Evolutionary conservation across 23 tunicate species (phyloP).

Genomic region (Pegea sp.): DNA sequence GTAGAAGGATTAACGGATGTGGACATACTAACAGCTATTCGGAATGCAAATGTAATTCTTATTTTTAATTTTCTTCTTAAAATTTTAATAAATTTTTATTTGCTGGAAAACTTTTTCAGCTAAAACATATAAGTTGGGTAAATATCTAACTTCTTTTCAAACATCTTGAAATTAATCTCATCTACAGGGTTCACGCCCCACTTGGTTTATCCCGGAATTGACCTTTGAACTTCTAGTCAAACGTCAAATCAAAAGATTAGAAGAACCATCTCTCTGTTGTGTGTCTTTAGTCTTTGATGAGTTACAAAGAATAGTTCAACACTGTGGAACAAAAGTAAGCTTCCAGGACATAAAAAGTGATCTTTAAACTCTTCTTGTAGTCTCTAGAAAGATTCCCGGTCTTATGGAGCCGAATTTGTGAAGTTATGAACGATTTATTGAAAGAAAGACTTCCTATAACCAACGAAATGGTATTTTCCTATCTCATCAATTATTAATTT

Average conservation of each 20-base stretch:
- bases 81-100: background rate
- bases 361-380: too few species aligned
- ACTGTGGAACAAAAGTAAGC: conserved; percentile 37
- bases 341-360: too few species aligned
- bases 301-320: conserved; percentile 70
- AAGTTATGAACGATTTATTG: conserved; percentile 51
- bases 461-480: conserved; percentile 49
- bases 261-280: conserved; percentile 95
- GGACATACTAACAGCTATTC: conserved; percentile 81
- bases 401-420: conserved; percentile 50
- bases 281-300: conserved; percentile 92
- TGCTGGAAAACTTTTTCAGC: background rate
- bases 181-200: conserved; percentile 65
- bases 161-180: background rate
- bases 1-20: conserved; percentile 73
- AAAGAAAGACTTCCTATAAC: conserved; percentile 54
- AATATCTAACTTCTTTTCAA: background rate
- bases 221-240: conserved; percentile 81
- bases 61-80: too few species aligned
- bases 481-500: background rate
- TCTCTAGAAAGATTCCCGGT: too few species aligned
- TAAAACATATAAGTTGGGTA: background rate
- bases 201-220: conserved; percentile 90
- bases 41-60: conserved; percentile 62
- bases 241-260: conserved; percentile 77